Conservation (phyloP, 2,888 invertebrate genomes). For the Empis stercorea region DNA sequence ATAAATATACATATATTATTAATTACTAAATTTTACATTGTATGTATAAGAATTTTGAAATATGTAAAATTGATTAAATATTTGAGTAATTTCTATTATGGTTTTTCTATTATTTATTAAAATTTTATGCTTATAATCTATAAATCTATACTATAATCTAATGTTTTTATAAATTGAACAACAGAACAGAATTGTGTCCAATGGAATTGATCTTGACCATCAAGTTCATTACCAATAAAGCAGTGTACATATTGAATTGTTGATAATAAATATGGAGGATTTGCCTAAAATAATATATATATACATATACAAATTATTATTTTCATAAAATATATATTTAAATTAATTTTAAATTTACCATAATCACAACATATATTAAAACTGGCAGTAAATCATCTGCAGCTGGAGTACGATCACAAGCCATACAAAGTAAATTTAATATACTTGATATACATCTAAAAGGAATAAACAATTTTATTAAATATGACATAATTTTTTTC, state of each 20-base stretch:
- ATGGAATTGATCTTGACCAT: constrained; percentile 91
- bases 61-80: no score
- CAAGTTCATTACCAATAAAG: constrained; percentile 69
- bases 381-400: constrained; percentile 96
- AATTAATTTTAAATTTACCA: constrained; percentile 43
- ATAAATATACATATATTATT: no score
- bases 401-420: constrained; percentile 67
- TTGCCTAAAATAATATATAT: constrained; percentile 48
- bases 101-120: no score
- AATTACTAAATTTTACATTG: no score
- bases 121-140: no score
- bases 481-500: not conserved
- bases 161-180: constrained; percentile 95
- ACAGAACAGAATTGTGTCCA: constrained; percentile 98
- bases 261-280: constrained; percentile 85
- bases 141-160: constrained; percentile 39
- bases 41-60: no score
- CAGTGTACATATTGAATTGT: constrained; percentile 93
- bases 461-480: not conserved
- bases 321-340: not conserved
- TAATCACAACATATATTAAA: constrained; percentile 89
- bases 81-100: no score
- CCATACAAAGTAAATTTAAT: constrained; percentile 82
- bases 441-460: constrained; percentile 77
- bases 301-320: not conserved